A percentile compares a stretch with the other conserved stretches of the same genome.
These are phyloP conservation scores for Ptilonorhynchus violaceus DNA, from an alignment of 2,113 vertebrate species.

Conservation along the genomic window DNA sequence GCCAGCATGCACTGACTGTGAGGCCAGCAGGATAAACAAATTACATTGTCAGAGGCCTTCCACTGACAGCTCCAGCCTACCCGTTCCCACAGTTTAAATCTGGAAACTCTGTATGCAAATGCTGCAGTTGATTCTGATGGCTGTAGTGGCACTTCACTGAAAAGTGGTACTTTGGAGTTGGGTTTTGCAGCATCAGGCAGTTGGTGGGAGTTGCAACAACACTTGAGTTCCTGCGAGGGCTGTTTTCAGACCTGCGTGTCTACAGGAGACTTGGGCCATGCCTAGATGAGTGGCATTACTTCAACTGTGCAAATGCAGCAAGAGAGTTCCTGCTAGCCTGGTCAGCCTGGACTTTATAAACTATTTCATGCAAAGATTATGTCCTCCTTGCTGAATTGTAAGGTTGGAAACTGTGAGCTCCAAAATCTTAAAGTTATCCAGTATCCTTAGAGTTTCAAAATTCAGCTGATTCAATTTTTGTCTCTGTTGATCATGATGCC, in stretches of 20 bases:
- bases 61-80: background rate
- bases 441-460: background rate
- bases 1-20: background rate
- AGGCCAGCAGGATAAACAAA: conserved; percentile 19
- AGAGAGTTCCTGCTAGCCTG: background rate
- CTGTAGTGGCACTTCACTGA: background rate
- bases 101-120: conserved; percentile 2
- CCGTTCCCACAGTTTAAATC: background rate
- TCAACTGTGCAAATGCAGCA: background rate
- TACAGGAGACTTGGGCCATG: rapidly evolving
- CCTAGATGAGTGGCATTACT: background rate
- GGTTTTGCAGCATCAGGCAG: background rate
- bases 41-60: conserved; percentile 10
- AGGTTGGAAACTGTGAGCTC: background rate
- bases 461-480: background rate
- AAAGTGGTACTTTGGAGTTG: background rate
- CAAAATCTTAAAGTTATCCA: background rate
- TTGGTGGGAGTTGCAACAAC: rapidly evolving
- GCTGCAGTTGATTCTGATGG: background rate
- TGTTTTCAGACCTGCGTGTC: background rate
- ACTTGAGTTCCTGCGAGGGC: background rate
- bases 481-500: background rate
- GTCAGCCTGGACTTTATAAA: background rate
- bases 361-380: background rate
- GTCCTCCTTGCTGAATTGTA: background rate